Evolutionary conservation across 2,888 invertebrate species (phyloP).

Genomic region (Perithous albicinctus): DNA sequence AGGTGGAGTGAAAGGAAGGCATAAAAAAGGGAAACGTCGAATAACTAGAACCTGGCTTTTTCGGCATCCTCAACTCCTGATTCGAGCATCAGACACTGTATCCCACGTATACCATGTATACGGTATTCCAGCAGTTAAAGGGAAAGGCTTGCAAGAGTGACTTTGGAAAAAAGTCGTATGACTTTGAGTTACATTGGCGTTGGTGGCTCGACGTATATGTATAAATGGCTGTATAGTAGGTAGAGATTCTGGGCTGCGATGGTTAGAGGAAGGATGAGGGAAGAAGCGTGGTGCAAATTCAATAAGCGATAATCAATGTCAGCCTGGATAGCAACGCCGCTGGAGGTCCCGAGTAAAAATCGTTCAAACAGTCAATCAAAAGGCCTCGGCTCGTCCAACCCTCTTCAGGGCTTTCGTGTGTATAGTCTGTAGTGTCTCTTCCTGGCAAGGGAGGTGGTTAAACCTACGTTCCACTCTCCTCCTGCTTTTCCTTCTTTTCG

Average conservation of each 20-base stretch:
- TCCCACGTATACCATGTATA: slow-evolving; percentile 1
- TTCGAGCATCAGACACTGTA: slow-evolving; percentile 34
- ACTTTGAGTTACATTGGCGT: slow-evolving; percentile 12
- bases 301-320: slow-evolving; percentile 84
- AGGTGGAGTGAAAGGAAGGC: slow-evolving; percentile 11
- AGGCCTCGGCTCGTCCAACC: slow-evolving; percentile 54
- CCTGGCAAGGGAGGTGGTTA: slow-evolving; percentile 42
- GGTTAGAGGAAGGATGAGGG: slow-evolving; percentile 25
- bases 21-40: slow-evolving; percentile 20
- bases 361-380: slow-evolving; percentile 84
- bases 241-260: slow-evolving; percentile 32
- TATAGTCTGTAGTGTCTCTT: slow-evolving; percentile 38
- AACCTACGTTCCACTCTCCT: slow-evolving; percentile 43
- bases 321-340: slow-evolving; percentile 73
- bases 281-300: slow-evolving; percentile 78
- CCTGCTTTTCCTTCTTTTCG: slow-evolving; percentile 45
- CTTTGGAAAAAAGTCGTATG: slow-evolving; percentile 18
- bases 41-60: slow-evolving; percentile 46
- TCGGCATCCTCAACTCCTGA: slow-evolving; percentile 32
- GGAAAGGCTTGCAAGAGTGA: slow-evolving; percentile 24
- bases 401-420: slow-evolving; percentile 40
- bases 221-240: slow-evolving; percentile 13
- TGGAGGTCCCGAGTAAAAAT: slow-evolving; percentile 78
- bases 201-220: slow-evolving; percentile 2
- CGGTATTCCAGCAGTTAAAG: slow-evolving; percentile 1